These are phyloP conservation scores for Poeciliopsis turneri DNA, from an alignment of 2,797 vertebrate genomes.

Conservation along the genomic window DNA sequence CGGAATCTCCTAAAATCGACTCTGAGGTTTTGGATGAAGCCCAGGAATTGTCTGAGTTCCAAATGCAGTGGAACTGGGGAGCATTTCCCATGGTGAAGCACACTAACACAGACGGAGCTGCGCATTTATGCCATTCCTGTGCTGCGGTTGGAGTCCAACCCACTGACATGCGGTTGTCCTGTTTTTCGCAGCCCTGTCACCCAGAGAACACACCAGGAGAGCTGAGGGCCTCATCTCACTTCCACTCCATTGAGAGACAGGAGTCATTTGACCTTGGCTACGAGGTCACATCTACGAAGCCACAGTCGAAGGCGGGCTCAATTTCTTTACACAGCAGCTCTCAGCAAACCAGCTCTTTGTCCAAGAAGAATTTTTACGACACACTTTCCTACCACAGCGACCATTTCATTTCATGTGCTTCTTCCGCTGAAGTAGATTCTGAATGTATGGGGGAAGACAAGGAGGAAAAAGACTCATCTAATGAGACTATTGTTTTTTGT, in stretches of 20 bases:
- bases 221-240: slow-evolving; percentile 64
- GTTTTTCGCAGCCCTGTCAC: slow-evolving; percentile 66
- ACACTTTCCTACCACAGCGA: slow-evolving; percentile 42
- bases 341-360: slow-evolving; percentile 10
- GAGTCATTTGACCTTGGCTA: slow-evolving; percentile 74
- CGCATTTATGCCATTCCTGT: neutral
- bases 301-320: slow-evolving; percentile 69
- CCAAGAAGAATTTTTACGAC: slow-evolving; percentile 22
- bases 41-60: slow-evolving; percentile 80
- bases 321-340: slow-evolving; percentile 33
- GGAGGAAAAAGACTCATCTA: neutral
- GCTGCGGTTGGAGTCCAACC: neutral
- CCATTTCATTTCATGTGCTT: slow-evolving; percentile 18
- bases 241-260: slow-evolving; percentile 80
- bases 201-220: slow-evolving; percentile 65
- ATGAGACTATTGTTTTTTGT: neutral
- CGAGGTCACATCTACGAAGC: slow-evolving; percentile 49
- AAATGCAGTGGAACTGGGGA: slow-evolving; percentile 94
- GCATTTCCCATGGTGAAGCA: slow-evolving; percentile 78
- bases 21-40: slow-evolving; percentile 88
- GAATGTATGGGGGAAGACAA: slow-evolving; percentile 14
- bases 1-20: slow-evolving; percentile 88
- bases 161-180: slow-evolving; percentile 1
- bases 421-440: slow-evolving; percentile 18
- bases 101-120: neutral